phyloP scores from a whole-genome alignment of 2,113 vertebrate species.

The Channa argus region DNA sequence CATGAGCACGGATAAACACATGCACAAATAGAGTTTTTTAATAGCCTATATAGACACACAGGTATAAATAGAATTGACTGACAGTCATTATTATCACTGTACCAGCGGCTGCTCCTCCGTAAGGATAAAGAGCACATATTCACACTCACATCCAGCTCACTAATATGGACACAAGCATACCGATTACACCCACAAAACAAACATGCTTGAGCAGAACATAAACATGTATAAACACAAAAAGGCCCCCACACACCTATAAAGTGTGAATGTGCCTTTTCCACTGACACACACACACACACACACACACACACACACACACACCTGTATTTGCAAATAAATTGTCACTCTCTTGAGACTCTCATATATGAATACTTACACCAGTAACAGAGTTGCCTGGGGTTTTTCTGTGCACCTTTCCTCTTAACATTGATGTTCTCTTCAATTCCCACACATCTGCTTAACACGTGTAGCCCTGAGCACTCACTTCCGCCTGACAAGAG shows the following conservation, averaged over 20 bases:
- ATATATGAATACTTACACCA: constrained; percentile 64
- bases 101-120: background rate
- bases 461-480: constrained; percentile 72
- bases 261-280: background rate
- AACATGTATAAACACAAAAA: background rate
- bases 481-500: constrained; percentile 63
- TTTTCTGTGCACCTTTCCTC: constrained; percentile 59
- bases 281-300: background rate
- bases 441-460: constrained; percentile 68
- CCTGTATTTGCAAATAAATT: constrained; percentile 53
- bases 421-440: constrained; percentile 76
- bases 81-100: background rate
- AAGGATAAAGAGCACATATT: background rate
- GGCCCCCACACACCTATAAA: background rate
- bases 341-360: constrained; percentile 28
- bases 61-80: background rate
- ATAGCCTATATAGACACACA: background rate
- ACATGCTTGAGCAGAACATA: background rate
- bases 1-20: background rate
- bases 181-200: background rate
- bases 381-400: constrained; percentile 61
- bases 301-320: background rate
- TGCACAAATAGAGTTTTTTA: background rate
- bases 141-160: background rate
- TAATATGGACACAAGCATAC: background rate